phyloP scores from a whole-genome alignment of 1,140 invertebrate genomes.

The Rhizoglyphus robini region DNA sequence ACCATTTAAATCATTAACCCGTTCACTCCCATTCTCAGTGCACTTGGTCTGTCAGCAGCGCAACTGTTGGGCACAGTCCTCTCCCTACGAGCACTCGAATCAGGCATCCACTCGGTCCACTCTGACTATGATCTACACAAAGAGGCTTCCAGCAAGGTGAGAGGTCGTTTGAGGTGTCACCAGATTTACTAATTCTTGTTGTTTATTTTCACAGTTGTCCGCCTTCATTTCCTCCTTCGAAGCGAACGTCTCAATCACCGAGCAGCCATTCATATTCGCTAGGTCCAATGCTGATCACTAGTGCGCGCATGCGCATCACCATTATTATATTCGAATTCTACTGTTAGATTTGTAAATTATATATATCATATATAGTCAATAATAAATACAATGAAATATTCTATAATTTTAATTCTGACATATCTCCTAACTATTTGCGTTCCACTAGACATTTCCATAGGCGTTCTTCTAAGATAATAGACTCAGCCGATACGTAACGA shows the following conservation, averaged over 20 bases:
- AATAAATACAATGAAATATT: too few relatives aligned
- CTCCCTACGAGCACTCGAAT: constrained; percentile 19
- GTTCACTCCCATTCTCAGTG: too few relatives aligned
- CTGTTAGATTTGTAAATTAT: too few relatives aligned
- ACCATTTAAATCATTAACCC: not conserved
- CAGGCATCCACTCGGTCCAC: constrained; percentile 18
- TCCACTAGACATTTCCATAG: too few relatives aligned
- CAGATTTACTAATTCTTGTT: not conserved
- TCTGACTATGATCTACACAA: not conserved
- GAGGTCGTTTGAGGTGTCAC: not conserved
- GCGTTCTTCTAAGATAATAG: too few relatives aligned
- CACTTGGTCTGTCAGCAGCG: constrained; percentile 7
- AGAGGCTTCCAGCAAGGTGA: constrained; percentile 4
- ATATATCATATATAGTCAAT: too few relatives aligned
- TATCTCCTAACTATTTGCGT: too few relatives aligned
- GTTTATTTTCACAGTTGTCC: constrained; percentile 3
- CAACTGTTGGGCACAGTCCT: constrained; percentile 18
- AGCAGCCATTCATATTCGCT: constrained; percentile 18
- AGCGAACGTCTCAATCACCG: constrained; percentile 9
- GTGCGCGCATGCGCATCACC: too few relatives aligned
- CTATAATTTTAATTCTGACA: too few relatives aligned
- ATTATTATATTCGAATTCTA: too few relatives aligned
- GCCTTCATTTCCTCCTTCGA: constrained; percentile 12
- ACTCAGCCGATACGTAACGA: too few relatives aligned
- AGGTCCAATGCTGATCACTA: not conserved